Percentiles rank a stretch among this genome's conserved stretches.
These are phyloP conservation scores for Fistularia commersonii DNA, from an alignment of 2,797 vertebrate species.

Conservation along the genomic window DNA sequence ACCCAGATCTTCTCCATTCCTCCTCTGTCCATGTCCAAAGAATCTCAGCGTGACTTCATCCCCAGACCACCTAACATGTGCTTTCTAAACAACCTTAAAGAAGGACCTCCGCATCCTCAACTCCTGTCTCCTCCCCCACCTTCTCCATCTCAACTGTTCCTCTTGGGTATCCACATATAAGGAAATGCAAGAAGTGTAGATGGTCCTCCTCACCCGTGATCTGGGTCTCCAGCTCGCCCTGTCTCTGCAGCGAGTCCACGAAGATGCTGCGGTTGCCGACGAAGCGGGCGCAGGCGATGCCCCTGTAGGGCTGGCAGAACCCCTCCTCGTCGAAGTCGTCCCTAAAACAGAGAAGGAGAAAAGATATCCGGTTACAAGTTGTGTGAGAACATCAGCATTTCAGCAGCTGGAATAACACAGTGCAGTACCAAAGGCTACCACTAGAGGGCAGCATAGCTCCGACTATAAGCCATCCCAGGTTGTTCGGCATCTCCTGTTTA, in stretches of 20 bases:
- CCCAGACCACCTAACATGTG: no score
- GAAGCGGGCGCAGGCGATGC: constrained; percentile 94
- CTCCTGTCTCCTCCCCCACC: no score
- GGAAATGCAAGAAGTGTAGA: no score
- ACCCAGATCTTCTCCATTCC: no score
- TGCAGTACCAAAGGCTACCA: constrained; percentile 37
- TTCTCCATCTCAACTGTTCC: no score
- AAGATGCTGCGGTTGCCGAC: constrained; percentile 96
- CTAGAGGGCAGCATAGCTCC: constrained; percentile 57
- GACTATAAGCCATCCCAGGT: background rate
- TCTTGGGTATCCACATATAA: no score
- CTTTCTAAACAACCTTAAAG: no score
- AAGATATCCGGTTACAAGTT: background rate
- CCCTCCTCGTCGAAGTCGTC: constrained; percentile 93
- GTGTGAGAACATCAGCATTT: background rate
- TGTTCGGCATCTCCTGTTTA: background rate
- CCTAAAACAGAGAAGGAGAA: constrained; percentile 58
- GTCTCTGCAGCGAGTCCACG: constrained; percentile 96
- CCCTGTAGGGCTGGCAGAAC: constrained; percentile 96
- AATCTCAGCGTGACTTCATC: no score
- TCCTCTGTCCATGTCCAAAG: no score
- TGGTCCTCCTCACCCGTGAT: constrained; percentile 88
- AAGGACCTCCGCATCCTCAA: no score
- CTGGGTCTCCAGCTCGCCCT: constrained; percentile 97
- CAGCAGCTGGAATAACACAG: background rate